Percentiles rank a stretch among this genome's conserved stretches.
Evolutionary conservation across 2,797 vertebrate species (phyloP).

Genomic region (Pangasius sanitwongsei): DNA sequence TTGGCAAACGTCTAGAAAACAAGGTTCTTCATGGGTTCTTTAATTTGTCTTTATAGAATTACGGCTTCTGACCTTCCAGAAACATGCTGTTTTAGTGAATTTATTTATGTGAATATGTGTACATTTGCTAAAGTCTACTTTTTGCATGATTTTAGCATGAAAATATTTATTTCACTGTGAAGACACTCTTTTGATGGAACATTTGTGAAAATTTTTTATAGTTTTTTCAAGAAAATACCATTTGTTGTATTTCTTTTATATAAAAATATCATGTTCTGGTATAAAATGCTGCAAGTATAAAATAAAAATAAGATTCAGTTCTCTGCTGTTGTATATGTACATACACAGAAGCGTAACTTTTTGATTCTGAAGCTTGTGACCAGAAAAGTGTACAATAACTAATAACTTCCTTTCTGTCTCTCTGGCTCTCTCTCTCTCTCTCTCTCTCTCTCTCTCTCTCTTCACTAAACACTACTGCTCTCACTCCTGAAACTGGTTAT

Average conservation of each 20-base stretch:
- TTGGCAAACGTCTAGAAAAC: too few species aligned
- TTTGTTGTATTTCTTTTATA: not conserved
- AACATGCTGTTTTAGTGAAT: too few species aligned
- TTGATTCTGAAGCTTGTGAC: not conserved
- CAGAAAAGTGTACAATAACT: not conserved
- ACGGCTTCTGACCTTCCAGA: too few species aligned
- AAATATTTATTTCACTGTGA: not conserved
- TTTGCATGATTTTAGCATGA: not conserved
- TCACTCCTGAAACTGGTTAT: not conserved
- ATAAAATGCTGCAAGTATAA: not conserved
- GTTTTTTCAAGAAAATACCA: not conserved
- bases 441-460: not conserved
- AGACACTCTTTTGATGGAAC: not conserved
- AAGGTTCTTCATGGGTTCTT: too few species aligned
- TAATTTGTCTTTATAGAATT: too few species aligned
- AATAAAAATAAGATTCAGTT: not conserved
- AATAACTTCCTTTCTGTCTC: not conserved
- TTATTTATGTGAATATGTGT: too few species aligned
- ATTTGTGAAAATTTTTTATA: not conserved
- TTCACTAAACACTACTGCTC: not conserved
- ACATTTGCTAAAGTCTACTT: not conserved
- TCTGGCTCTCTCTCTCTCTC: not conserved
- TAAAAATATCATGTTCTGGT: not conserved
- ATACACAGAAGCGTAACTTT: not conserved
- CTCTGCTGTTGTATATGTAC: not conserved